Conservation (phyloP, 2,113 vertebrate species). For the Rattus norvegicus region GRCr8 NC_086027.1:97604001-97604500, state of each 20-base stretch:
- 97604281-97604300: neutral
- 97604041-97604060: neutral
- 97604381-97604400: neutral
- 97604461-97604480: too few species aligned
- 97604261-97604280: neutral
- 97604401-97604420: neutral
- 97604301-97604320: neutral
- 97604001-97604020: neutral
- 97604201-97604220: neutral
- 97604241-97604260: too few species aligned
- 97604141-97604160: neutral
- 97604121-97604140: neutral
- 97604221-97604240: too few species aligned
- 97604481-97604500: neutral
- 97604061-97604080: neutral
- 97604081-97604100: neutral
- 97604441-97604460: neutral
- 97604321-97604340: neutral
- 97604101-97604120: neutral
- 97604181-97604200: neutral
- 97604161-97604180: neutral
- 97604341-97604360: neutral
- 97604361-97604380: neutral
- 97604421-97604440: neutral
- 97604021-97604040: neutral